Conservation (phyloP, 2,797 vertebrate species). For the Acipenser transmontanus region DNA sequence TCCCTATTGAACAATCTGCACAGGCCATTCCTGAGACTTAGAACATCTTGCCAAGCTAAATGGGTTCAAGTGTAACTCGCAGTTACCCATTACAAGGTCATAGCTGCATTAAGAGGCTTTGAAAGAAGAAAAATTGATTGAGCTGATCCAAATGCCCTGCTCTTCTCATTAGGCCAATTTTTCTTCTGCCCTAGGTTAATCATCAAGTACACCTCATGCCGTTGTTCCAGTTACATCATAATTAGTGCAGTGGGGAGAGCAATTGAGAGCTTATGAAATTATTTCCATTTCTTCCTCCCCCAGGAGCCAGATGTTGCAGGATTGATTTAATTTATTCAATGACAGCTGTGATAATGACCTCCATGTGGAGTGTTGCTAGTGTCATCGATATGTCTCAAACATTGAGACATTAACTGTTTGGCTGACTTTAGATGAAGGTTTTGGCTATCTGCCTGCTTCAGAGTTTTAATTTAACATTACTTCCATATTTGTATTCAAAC, state of each 20-base stretch:
- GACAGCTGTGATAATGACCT: constrained; percentile 70
- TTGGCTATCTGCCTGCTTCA: no score
- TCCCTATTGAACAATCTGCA: constrained; percentile 35
- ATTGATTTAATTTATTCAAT: constrained; percentile 80
- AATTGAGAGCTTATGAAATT: constrained; percentile 61
- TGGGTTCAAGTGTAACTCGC: constrained; percentile 74
- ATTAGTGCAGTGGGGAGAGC: constrained; percentile 72
- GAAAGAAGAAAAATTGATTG: constrained; percentile 74
- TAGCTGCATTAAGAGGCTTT: constrained; percentile 68
- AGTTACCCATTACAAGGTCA: constrained; percentile 80
- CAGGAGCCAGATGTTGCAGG: constrained; percentile 70
- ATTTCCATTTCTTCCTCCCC: constrained; percentile 48
- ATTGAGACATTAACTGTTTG: constrained; percentile 21
- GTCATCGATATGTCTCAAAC: constrained; percentile 52
- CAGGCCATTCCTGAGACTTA: constrained; percentile 29
- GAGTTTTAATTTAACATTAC: no score
- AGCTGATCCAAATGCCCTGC: constrained; percentile 70
- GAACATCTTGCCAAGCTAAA: constrained; percentile 63
- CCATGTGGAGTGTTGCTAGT: constrained; percentile 58
- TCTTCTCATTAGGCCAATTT: constrained; percentile 81
- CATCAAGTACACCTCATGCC: constrained; percentile 76
- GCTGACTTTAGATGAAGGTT: not conserved
- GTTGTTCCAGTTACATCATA: constrained; percentile 86
- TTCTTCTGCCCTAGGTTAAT: constrained; percentile 85
- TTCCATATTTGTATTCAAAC: no score